A percentile compares a stretch with the other conserved stretches of the same genome.
Conservation (phyloP, 2,797 vertebrate species). For the Cygnus olor region DNA sequence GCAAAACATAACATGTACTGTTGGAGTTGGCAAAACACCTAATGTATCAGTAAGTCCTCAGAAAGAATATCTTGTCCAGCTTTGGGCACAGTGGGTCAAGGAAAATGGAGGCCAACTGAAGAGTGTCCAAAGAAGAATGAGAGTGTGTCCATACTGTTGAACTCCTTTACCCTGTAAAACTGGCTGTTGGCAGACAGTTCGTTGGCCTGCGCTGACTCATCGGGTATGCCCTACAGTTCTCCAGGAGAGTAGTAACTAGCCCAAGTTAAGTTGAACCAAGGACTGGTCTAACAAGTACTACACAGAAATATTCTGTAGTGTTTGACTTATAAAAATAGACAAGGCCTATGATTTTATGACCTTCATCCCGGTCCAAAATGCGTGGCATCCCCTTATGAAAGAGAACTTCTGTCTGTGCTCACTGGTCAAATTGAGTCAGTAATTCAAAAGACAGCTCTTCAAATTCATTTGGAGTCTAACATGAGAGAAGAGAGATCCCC, state of each 20-base stretch:
- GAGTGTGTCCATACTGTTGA: background rate
- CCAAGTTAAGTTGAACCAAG: background rate
- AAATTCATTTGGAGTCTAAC: background rate
- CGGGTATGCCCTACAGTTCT: background rate
- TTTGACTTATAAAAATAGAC: background rate
- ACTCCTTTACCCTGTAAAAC: background rate
- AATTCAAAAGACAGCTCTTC: background rate
- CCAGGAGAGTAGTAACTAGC: background rate
- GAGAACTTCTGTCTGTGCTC: background rate
- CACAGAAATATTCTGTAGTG: background rate
- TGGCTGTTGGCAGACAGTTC: background rate
- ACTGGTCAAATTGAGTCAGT: background rate
- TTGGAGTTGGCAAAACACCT: background rate
- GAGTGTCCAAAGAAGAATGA: background rate
- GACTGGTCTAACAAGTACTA: background rate
- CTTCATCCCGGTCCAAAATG: background rate
- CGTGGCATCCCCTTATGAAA: background rate
- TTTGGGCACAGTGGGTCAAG: background rate
- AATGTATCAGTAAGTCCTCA: background rate
- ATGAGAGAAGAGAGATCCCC: background rate
- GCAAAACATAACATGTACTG: background rate
- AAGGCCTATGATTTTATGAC: background rate
- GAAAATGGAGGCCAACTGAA: background rate
- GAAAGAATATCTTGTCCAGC: background rate
- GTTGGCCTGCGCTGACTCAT: background rate